These are phyloP conservation scores for Eurois occulta DNA, from an alignment of 2,888 invertebrate genomes.

Conservation along the genomic window DNA sequence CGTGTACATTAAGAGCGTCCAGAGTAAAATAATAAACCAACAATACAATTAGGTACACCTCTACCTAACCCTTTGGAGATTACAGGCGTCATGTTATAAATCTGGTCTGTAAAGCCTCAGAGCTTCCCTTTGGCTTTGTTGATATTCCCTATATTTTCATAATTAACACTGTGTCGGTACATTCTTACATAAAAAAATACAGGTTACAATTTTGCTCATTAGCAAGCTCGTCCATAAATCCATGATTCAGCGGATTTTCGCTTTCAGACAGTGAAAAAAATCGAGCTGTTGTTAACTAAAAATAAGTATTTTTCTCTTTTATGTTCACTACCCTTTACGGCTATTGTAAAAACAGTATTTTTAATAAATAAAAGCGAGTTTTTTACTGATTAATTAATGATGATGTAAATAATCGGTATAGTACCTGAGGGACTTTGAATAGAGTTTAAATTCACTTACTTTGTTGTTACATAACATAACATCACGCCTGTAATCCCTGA, in stretches of 20 bases:
- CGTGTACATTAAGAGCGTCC: too few relatives aligned
- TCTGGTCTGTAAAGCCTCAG: not conserved
- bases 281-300: slow-evolving; percentile 17
- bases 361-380: not conserved
- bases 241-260: slow-evolving; percentile 29
- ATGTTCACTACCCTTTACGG: not conserved
- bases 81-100: not conserved
- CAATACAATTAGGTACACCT: too few relatives aligned
- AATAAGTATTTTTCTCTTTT: slow-evolving; percentile 10
- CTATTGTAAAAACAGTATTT: not conserved
- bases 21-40: too few relatives aligned
- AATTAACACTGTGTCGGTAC: not conserved
- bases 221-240: slow-evolving; percentile 42
- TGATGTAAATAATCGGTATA: not conserved
- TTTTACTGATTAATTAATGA: not conserved
- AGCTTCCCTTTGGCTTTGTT: not conserved
- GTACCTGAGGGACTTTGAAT: not conserved
- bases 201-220: slow-evolving; percentile 41
- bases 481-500: too few relatives aligned
- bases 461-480: too few relatives aligned
- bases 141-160: not conserved
- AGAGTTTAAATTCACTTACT: too few relatives aligned
- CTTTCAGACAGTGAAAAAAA: slow-evolving; percentile 22
- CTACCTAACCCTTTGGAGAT: too few relatives aligned
- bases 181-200: slow-evolving; percentile 8